These are phyloP conservation scores for Podargus strigoides DNA, from an alignment of 2,797 vertebrate species.

Conservation along the genomic window DNA sequence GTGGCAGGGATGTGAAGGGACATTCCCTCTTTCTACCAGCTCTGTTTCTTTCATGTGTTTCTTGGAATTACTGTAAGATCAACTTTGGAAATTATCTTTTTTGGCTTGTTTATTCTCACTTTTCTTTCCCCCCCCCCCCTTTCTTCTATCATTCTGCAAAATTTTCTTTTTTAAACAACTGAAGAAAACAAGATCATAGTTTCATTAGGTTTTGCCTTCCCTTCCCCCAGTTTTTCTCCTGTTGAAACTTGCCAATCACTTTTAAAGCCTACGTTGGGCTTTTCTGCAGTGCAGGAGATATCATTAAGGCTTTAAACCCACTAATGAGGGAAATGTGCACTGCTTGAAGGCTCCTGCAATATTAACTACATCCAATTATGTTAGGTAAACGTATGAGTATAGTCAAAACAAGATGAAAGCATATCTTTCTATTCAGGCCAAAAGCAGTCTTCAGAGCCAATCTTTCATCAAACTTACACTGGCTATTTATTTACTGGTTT, in stretches of 20 bases:
- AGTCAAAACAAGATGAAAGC: constrained; percentile 69
- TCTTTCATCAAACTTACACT: constrained; percentile 40
- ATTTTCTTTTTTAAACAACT: background rate
- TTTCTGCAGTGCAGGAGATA: constrained; percentile 60
- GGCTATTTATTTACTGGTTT: constrained; percentile 54
- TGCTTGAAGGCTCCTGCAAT: constrained; percentile 69
- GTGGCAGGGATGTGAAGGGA: background rate
- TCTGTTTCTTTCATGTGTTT: background rate
- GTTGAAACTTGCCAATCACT: constrained; percentile 62
- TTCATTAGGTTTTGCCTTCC: constrained; percentile 1
- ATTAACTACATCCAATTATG: constrained; percentile 70
- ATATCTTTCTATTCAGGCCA: constrained; percentile 63
- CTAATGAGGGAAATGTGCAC: constrained; percentile 63
- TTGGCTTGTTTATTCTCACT: background rate
- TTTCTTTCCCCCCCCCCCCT: background rate
- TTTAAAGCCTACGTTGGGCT: constrained; percentile 34
- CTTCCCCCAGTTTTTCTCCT: constrained; percentile 21
- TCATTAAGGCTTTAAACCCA: constrained; percentile 64
- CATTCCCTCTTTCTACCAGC: background rate
- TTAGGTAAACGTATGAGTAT: constrained; percentile 64
- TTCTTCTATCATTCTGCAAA: background rate
- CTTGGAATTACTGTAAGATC: background rate
- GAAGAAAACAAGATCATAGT: background rate
- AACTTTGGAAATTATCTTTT: background rate
- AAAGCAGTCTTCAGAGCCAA: constrained; percentile 48